A percentile compares a stretch with the other conserved stretches of the same genome.
These are phyloP conservation scores for Sussaba pulchella DNA, from an alignment of 2,888 invertebrate species.

Conservation along the genomic window DNA sequence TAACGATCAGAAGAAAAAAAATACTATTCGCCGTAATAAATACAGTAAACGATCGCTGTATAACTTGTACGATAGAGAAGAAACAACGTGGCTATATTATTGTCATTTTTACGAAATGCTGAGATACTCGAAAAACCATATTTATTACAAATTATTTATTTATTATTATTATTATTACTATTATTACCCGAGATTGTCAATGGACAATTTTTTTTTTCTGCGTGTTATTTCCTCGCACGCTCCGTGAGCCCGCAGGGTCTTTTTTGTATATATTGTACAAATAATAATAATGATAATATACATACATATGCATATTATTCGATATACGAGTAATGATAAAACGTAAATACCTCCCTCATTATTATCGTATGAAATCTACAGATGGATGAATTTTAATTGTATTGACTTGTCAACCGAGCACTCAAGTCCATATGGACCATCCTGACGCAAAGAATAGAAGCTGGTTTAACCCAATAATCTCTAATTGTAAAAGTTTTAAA, in stretches of 20 bases:
- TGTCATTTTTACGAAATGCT: slow-evolving; percentile 64
- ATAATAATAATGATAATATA: slow-evolving; percentile 67
- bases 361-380: not conserved
- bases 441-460: no score
- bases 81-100: slow-evolving; percentile 37
- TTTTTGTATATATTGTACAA: slow-evolving; percentile 80
- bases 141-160: slow-evolving; percentile 14
- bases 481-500: no score
- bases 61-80: slow-evolving; percentile 63
- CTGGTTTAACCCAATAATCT: no score
- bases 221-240: slow-evolving; percentile 64
- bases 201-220: slow-evolving; percentile 42
- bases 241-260: slow-evolving; percentile 70
- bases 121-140: slow-evolving; percentile 33
- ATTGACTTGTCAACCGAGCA: no score
- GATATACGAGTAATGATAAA: slow-evolving; percentile 25
- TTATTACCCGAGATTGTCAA: slow-evolving; percentile 15
- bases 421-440: no score
- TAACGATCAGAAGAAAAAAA: slow-evolving; percentile 27
- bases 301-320: slow-evolving; percentile 41
- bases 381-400: not conserved
- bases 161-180: slow-evolving; percentile 50
- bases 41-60: slow-evolving; percentile 57
- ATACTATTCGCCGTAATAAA: slow-evolving; percentile 30
- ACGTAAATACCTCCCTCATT: not conserved